These are phyloP conservation scores for Drosophila pectinifera DNA, from an alignment of 1,140 invertebrate species.

Conservation along the genomic window DNA sequence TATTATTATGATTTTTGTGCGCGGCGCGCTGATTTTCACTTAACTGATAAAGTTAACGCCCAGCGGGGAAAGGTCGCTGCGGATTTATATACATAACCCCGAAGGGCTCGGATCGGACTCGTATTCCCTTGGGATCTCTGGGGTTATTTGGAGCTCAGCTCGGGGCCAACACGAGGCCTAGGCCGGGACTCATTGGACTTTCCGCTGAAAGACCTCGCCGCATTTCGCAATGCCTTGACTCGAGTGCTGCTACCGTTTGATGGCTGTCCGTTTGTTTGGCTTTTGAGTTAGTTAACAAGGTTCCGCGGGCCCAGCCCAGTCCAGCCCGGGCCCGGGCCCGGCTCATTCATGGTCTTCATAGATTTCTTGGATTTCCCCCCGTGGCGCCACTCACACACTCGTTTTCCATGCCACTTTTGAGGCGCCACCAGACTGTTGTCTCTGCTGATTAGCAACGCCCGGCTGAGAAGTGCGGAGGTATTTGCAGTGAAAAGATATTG, in stretches of 20 bases:
- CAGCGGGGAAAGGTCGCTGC: constrained; percentile 32
- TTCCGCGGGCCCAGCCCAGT: constrained; percentile 18
- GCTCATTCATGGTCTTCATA: constrained; percentile 26
- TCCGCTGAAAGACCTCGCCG: constrained; percentile 25
- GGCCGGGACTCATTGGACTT: constrained; percentile 23
- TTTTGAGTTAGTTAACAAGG: constrained; percentile 73
- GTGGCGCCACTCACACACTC: constrained; percentile 22
- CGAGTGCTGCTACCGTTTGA: constrained; percentile 76
- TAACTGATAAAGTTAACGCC: constrained; percentile 77
- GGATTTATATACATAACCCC: not conserved
- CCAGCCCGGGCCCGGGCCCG: not conserved
- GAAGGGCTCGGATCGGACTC: not conserved
- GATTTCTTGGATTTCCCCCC: constrained; percentile 22
- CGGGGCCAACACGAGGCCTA: constrained; percentile 25
- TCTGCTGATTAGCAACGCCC: constrained; percentile 71
- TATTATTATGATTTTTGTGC: constrained; percentile 75
- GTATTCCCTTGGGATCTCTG: constrained; percentile 20
- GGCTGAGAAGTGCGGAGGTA: constrained; percentile 15
- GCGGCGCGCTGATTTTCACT: constrained; percentile 72
- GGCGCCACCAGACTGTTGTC: constrained; percentile 77
- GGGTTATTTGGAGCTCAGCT: constrained; percentile 28
- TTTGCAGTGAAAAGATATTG: constrained; percentile 31
- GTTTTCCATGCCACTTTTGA: constrained; percentile 73
- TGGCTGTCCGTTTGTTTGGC: constrained; percentile 79
- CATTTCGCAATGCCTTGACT: constrained; percentile 57